These are phyloP conservation scores for Acanthurus lineatus DNA, from an alignment of 2,797 vertebrate species.

Conservation along the genomic window DNA sequence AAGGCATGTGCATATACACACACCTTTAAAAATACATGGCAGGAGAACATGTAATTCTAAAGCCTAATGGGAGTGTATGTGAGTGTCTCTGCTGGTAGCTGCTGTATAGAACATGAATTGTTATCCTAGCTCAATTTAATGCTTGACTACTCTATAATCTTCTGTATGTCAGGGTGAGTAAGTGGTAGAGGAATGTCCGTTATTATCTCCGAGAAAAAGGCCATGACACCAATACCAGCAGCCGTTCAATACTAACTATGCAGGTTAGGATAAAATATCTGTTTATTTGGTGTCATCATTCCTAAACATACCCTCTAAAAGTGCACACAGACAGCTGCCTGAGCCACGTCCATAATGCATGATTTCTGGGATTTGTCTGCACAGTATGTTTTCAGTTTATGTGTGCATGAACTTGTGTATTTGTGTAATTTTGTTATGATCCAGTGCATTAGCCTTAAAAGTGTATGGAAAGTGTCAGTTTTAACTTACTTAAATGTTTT, in stretches of 20 bases:
- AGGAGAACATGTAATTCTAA: not conserved
- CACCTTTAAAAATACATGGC: not conserved
- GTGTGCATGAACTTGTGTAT: not conserved
- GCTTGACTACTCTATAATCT: slow-evolving; percentile 32
- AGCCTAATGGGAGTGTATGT: not conserved
- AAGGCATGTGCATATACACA: not conserved
- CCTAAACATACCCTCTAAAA: not conserved
- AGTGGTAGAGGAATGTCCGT: slow-evolving; percentile 34
- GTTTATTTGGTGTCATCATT: slow-evolving; percentile 12
- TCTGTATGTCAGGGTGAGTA: slow-evolving; percentile 12
- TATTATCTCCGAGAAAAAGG: slow-evolving; percentile 28
- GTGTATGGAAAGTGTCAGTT: not conserved
- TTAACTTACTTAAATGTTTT: not conserved
- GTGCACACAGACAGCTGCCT: not conserved
- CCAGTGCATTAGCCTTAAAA: not conserved
- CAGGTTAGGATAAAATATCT: slow-evolving; percentile 10
- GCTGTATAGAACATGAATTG: not conserved
- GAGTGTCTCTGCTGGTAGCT: not conserved
- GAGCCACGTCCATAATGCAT: not conserved
- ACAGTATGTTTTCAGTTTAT: not conserved
- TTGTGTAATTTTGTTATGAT: not conserved
- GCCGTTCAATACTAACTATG: not conserved
- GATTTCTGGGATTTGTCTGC: not conserved
- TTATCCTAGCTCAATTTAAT: slow-evolving; percentile 41
- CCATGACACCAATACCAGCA: not conserved